phyloP scores from a whole-genome alignment of 2,113 vertebrate species.

The Nansenia antarctica region DNA sequence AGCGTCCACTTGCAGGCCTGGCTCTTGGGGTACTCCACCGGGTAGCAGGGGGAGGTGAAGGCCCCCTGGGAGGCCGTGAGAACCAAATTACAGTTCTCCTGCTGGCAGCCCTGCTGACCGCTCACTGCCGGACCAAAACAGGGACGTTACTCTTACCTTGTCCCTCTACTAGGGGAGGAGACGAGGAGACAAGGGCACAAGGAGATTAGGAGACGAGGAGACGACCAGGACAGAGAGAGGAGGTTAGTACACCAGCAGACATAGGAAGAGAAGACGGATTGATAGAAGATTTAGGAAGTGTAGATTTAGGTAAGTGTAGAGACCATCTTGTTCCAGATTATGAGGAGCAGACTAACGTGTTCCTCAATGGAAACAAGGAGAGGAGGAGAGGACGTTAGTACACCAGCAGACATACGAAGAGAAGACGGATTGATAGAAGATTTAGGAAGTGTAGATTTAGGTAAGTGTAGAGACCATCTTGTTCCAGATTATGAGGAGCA shows the following conservation, averaged over 20 bases:
- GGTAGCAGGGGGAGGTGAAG: conserved; percentile 92
- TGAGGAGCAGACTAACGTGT: too few relatives aligned
- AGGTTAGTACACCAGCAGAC: background rate
- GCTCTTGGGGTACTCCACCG: conserved; percentile 85
- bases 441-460: too few relatives aligned
- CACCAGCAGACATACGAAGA: too few relatives aligned
- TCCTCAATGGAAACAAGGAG: background rate
- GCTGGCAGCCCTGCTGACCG: conserved; percentile 76
- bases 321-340: too few relatives aligned
- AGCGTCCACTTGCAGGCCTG: conserved; percentile 87
- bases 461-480: too few relatives aligned
- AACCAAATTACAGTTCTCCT: conserved; percentile 81
- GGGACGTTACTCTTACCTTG: conserved; percentile 7
- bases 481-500: background rate
- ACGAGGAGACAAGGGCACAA: background rate
- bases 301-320: too few relatives aligned
- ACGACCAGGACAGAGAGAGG: conserved; percentile 3
- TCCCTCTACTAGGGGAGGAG: background rate
- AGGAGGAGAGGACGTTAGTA: background rate
- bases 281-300: too few relatives aligned
- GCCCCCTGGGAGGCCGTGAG: conserved; percentile 79
- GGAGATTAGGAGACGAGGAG: background rate
- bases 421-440: too few relatives aligned
- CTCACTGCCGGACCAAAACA: too few relatives aligned
- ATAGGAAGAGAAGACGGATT: background rate